Conservation (phyloP, 2,113 vertebrate species). For the Silurus meridionalis region DNA sequence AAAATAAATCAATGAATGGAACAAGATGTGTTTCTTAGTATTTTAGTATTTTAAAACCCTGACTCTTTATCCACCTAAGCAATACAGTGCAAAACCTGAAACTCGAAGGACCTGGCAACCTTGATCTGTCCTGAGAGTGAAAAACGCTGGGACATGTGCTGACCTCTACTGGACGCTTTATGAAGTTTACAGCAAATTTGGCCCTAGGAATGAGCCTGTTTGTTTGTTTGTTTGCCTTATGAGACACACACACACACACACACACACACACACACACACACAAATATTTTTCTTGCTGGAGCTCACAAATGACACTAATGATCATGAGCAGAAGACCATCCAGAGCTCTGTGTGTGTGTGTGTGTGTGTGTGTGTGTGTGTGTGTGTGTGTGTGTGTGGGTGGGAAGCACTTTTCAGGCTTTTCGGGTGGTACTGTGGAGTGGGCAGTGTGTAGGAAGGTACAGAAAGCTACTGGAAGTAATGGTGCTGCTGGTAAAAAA, state of each 20-base stretch:
- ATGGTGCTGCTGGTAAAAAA: neutral
- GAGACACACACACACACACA: slow-evolving; percentile 11
- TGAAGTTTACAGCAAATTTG: slow-evolving; percentile 47
- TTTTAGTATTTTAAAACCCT: no score
- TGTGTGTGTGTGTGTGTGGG: neutral
- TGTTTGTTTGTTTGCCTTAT: slow-evolving; percentile 22
- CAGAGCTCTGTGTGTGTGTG: neutral
- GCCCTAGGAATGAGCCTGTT: slow-evolving; percentile 15
- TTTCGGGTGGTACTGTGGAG: slow-evolving; percentile 35
- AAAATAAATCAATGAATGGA: no score
- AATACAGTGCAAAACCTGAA: no score
- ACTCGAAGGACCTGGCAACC: neutral
- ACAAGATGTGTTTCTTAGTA: no score
- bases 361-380: neutral
- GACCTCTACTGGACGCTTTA: slow-evolving; percentile 64
- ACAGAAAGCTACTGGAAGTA: slow-evolving; percentile 14
- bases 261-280: neutral
- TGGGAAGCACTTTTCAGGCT: slow-evolving; percentile 24
- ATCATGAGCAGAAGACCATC: neutral
- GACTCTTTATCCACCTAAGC: no score
- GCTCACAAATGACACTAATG: slow-evolving; percentile 33
- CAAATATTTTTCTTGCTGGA: slow-evolving; percentile 19
- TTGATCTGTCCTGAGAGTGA: neutral
- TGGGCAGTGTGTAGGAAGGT: slow-evolving; percentile 38
- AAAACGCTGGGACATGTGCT: slow-evolving; percentile 49